phyloP scores from a whole-genome alignment of 2,888 invertebrate genomes.

The Perizoma flavofasciatum region DNA sequence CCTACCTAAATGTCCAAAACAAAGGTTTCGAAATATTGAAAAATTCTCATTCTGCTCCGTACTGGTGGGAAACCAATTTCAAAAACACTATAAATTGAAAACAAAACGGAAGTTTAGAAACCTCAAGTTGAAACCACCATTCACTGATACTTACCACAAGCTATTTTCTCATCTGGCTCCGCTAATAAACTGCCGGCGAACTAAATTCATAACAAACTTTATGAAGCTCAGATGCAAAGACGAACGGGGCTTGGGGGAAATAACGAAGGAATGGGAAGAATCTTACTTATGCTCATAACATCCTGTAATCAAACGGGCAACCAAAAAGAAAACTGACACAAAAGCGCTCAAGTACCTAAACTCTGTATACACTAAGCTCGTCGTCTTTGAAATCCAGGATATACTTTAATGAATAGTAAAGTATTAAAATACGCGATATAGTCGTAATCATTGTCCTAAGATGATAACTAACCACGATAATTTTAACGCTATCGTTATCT shows the following conservation, averaged over 20 bases:
- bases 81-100: constrained; percentile 23
- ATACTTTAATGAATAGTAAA: no score
- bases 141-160: constrained; percentile 16
- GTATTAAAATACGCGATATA: no score
- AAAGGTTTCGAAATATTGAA: no score
- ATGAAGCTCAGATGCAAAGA: constrained; percentile 41
- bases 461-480: no score
- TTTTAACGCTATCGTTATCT: no score
- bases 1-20: no score
- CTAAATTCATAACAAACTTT: constrained; percentile 51
- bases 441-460: no score
- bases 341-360: no score
- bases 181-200: constrained; percentile 31
- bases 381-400: no score
- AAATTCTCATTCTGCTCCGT: no score
- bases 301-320: background rate
- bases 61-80: background rate
- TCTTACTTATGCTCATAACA: constrained; percentile 7
- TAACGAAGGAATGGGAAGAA: constrained; percentile 33
- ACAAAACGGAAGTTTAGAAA: constrained; percentile 20
- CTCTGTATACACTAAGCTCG: no score
- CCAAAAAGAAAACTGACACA: background rate
- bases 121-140: constrained; percentile 6
- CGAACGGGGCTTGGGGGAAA: constrained; percentile 43
- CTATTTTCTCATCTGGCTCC: constrained; percentile 26